Evolutionary conservation across 2,888 invertebrate species (phyloP).

Genomic region (Galeruca laticollis): DNA sequence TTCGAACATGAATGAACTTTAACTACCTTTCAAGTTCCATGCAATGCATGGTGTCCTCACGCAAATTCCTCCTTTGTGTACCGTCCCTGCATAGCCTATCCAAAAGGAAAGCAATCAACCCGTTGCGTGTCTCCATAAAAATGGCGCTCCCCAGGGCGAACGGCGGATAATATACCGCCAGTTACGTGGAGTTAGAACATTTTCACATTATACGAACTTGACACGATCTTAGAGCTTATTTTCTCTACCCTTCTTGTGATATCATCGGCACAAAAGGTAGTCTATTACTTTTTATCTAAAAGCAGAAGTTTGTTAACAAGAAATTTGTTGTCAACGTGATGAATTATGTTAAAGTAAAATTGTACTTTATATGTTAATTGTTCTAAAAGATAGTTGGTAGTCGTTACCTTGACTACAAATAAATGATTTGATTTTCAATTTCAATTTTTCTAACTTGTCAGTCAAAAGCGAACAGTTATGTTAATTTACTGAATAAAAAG

Average conservation of each 20-base stretch:
- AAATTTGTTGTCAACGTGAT: neutral
- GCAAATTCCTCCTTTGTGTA: conserved; percentile 9
- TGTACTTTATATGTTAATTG: too few species aligned
- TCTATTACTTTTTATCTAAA: conserved; percentile 23
- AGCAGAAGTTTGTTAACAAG: neutral
- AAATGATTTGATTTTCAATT: too few species aligned
- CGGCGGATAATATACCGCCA: conserved; percentile 50
- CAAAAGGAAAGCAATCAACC: conserved; percentile 64
- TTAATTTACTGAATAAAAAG: too few species aligned
- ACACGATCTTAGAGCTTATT: conserved; percentile 34
- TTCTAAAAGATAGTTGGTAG: too few species aligned
- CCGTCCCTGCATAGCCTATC: conserved; percentile 28
- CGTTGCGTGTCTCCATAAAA: conserved; percentile 67
- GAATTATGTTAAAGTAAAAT: too few species aligned
- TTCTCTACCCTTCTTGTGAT: conserved; percentile 13
- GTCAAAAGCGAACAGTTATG: too few species aligned
- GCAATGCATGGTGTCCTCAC: neutral
- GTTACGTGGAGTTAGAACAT: conserved; percentile 51
- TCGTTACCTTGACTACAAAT: too few species aligned
- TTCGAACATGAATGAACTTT: conserved; percentile 5
- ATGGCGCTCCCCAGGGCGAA: conserved; percentile 52
- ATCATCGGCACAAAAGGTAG: conserved; percentile 19
- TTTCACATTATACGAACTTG: conserved; percentile 40
- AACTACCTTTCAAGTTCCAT: neutral
- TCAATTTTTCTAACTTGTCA: too few species aligned